These are phyloP conservation scores for Erythrocercus mccallii DNA, from an alignment of 2,113 vertebrate species.

Conservation along the genomic window DNA sequence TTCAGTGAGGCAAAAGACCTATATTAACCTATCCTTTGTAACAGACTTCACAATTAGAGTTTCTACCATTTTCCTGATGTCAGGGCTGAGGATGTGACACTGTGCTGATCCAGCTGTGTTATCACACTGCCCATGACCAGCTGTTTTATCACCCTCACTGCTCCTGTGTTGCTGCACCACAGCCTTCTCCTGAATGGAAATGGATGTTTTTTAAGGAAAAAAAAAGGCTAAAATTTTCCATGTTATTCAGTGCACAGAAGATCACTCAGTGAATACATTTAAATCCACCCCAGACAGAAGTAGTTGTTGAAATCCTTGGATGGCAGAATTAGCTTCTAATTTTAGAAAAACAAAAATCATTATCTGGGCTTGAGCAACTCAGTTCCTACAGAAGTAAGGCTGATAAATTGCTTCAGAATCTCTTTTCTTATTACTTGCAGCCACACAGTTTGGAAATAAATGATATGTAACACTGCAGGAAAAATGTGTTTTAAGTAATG, in stretches of 20 bases:
- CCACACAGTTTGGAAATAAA: not conserved
- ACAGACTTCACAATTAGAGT: not conserved
- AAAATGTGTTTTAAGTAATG: not conserved
- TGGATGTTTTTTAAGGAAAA: not conserved
- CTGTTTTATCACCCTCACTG: not conserved
- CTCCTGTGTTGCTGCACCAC: not conserved
- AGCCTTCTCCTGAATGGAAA: not conserved
- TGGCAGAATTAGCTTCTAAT: not conserved
- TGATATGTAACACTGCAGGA: not conserved
- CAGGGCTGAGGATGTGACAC: not conserved
- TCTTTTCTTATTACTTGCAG: not conserved
- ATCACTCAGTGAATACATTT: not conserved
- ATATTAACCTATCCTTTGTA: not conserved
- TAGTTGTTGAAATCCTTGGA: not conserved
- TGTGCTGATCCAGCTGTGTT: not conserved
- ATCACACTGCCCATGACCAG: not conserved
- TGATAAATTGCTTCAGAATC: not conserved
- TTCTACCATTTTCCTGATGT: not conserved
- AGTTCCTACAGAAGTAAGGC: not conserved
- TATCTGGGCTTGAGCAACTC: not conserved
- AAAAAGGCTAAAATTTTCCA: not conserved
- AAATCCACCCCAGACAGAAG: not conserved
- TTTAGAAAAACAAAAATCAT: conserved; percentile 24
- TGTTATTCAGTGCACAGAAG: not conserved
- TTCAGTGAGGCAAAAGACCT: not conserved